These are phyloP conservation scores for Pogonus chalceus DNA, from an alignment of 1,140 invertebrate species.

Conservation along the genomic window DNA sequence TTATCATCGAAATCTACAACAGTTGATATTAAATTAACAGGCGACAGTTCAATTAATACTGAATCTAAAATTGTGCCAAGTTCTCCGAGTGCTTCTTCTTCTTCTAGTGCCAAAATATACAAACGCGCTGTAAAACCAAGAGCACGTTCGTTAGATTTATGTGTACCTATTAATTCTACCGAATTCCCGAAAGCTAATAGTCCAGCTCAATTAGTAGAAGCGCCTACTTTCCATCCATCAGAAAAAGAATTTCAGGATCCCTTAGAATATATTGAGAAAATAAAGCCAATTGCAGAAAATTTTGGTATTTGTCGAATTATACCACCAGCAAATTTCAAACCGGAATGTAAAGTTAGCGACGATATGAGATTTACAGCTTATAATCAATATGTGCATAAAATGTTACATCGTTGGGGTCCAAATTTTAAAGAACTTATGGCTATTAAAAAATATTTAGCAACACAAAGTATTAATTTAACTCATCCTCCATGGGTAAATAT, in stretches of 20 bases:
- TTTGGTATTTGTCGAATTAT: conserved; percentile 85
- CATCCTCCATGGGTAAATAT: conserved; percentile 61
- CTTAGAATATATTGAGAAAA: conserved; percentile 78
- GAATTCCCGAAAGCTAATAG: conserved; percentile 42
- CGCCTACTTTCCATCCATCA: conserved; percentile 71
- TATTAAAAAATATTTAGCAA: conserved; percentile 72
- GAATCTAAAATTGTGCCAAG: conserved; percentile 29
- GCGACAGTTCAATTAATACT: background rate
- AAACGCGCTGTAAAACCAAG: conserved; percentile 24
- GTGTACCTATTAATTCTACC: conserved; percentile 40
- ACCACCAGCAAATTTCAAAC: conserved; percentile 78
- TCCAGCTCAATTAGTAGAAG: conserved; percentile 58
- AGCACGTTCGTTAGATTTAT: conserved; percentile 27
- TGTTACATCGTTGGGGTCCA: conserved; percentile 82
- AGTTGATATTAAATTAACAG: background rate
- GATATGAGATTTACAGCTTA: conserved; percentile 79
- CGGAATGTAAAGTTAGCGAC: conserved; percentile 76
- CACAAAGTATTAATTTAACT: conserved; percentile 64
- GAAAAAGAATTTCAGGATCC: conserved; percentile 84
- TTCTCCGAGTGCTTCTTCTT: conserved; percentile 34
- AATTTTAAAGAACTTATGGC: conserved; percentile 78
- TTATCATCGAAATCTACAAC: conserved; percentile 4
- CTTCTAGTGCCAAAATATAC: conserved; percentile 31
- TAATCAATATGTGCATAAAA: conserved; percentile 80
- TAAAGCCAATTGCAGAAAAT: conserved; percentile 64